A percentile compares a stretch with the other conserved stretches of the same genome.
Conservation (phyloP, 2,113 vertebrate genomes). For the Phycodurus eques region DNA sequence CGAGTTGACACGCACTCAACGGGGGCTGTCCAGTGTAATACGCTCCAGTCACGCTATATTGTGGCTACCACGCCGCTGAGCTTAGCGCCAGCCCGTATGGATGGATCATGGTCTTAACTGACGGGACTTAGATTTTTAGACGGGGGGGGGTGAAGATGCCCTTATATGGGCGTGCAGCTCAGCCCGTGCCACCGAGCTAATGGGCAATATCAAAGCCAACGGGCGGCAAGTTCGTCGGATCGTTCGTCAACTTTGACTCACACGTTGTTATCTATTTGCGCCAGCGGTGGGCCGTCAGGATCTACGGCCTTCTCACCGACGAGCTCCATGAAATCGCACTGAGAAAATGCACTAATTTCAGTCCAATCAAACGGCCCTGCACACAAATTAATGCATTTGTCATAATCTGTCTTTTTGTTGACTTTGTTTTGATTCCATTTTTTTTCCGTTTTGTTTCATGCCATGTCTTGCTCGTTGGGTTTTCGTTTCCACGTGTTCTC, state of each 20-base stretch:
- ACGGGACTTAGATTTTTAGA: constrained; percentile 6
- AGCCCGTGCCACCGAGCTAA: not conserved
- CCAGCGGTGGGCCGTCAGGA: not conserved
- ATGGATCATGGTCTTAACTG: constrained; percentile 15
- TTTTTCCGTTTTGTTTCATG: too few species aligned
- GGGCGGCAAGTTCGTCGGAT: not conserved
- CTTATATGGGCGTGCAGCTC: constrained; percentile 3
- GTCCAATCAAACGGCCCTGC: too few species aligned
- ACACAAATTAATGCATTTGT: too few species aligned
- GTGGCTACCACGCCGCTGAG: not conserved
- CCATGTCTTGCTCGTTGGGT: too few species aligned
- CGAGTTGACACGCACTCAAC: constrained; percentile 2
- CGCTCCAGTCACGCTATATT: constrained; percentile 6
- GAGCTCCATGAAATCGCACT: too few species aligned
- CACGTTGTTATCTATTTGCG: not conserved
- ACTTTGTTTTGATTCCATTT: too few species aligned
- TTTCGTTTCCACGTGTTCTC: too few species aligned
- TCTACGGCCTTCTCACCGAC: too few species aligned
- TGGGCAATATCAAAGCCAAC: not conserved
- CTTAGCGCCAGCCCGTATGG: constrained; percentile 8
- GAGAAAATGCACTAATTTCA: too few species aligned
- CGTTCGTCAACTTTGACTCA: not conserved
- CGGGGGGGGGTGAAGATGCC: not conserved
- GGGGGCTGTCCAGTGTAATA: constrained; percentile 3
- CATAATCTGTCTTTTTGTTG: too few species aligned